Evolutionary conservation across 2,113 vertebrate genomes (phyloP).

Genomic region (Dipodomys spectabilis): DNA sequence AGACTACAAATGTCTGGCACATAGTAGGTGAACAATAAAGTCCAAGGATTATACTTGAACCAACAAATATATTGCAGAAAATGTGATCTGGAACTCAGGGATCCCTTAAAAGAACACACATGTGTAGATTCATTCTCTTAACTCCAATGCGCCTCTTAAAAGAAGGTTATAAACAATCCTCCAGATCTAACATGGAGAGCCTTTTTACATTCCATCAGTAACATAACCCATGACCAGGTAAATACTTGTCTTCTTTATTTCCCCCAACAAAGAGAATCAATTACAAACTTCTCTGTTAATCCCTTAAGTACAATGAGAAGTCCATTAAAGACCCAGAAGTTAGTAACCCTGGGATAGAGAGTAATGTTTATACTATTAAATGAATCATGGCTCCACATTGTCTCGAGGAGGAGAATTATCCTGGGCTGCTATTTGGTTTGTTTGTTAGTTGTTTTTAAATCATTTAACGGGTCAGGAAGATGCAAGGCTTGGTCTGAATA

Average conservation of each 20-base stretch:
- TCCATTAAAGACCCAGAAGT: constrained; percentile 78
- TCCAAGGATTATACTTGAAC: not conserved
- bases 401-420: constrained; percentile 72
- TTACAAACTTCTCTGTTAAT: constrained; percentile 83
- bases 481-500: constrained; percentile 65
- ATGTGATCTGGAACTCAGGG: not conserved
- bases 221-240: constrained; percentile 77
- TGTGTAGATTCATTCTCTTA: not conserved
- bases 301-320: constrained; percentile 79
- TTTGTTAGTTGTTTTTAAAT: constrained; percentile 79
- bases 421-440: constrained; percentile 65
- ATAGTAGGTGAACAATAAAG: not conserved
- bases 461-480: constrained; percentile 69
- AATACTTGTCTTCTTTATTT: constrained; percentile 78
- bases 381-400: constrained; percentile 77
- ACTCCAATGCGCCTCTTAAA: constrained; percentile 11
- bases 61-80: not conserved
- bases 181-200: constrained; percentile 50
- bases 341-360: constrained; percentile 76
- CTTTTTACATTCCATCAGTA: constrained; percentile 74
- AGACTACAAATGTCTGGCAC: not conserved
- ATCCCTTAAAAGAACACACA: not conserved
- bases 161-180: constrained; percentile 52
- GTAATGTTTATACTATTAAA: constrained; percentile 78
- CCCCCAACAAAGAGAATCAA: constrained; percentile 80